Base-by-base conservation (phyloP, 2,888 invertebrate genomes). In the Autographa pulchrina region DNA sequence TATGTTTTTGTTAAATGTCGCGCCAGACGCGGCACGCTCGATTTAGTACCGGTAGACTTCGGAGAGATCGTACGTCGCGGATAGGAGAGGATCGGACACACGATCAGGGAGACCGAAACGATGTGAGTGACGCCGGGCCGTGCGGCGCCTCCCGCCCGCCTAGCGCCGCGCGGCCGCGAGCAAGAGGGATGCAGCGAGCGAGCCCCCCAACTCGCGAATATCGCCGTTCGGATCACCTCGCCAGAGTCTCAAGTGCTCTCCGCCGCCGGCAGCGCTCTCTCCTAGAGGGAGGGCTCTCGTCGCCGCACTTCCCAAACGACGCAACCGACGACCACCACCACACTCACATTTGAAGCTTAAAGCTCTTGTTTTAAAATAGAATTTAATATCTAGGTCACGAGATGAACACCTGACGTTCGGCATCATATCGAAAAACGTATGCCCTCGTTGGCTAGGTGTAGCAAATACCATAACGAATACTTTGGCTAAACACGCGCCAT, bases 391-490 rank as follows among this genome's bases (percentile, higher is more conserved):
- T 77, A 75, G 81, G 83, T 85, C 82, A 81, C 69, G 88, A 91
- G 93, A 95, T 94, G 94, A 94, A 95, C 96, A 96, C 95, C 96
- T 95, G 95, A 95, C 95, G 94, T 94, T 94, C 92, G 92, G 92
- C 94, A 92, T 95, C 94, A 95, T 94, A 94, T 94, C 90, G 92
- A 91, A 93, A 92, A 94, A 94, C 95, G 93, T 95, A 95, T 95
- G 95, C 94, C 92, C 92, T 91, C 89, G 93, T 94, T 94, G 93
- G 94, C 94, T 94, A 93, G 94, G 94, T 95, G 94, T 93, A 94
- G 93, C 94, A 94, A 95, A 96, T 95, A 93, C 95, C 95, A 94
- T 95, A 95, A 94, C 94, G 95, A 95, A 95, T 95, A 95, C 92
- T 96, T 96, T 94, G 93, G 94, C 92, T 92, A 94, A 94, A 93